Evolutionary conservation across 2,113 vertebrate genomes (phyloP), one percentile per base, ranked within the genome.

Genomic region (Seriola quinqueradiata): DNA sequence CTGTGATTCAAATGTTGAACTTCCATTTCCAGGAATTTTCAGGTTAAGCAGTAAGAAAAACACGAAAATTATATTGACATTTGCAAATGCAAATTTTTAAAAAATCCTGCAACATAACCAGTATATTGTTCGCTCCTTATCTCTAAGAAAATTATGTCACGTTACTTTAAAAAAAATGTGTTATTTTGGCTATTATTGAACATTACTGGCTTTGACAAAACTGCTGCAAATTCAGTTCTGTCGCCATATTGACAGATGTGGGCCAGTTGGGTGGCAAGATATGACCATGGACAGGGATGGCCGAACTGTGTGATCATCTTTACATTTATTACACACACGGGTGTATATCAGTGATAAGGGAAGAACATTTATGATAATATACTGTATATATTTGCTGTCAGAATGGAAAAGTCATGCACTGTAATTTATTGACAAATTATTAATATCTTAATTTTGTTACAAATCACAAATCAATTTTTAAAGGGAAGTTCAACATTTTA

Each of bases 1-100:
- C 57, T 73, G 25, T 60, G 28, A 82, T 79, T 85, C 42, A 0
- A 34, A 8, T 36, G 42, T 32, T 64, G 13, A 8, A 8, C 32
- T 28, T 48, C 19, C 28, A 44, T 16, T 46, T 61, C 25, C 34
- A 42, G 38, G 38, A 38, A 38, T 8, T 42, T 42, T 1, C 8
- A 42, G 40, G 40, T 38, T 38, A 5, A 38, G 38, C 8, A 11
- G 3, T 32, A 36, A 23, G 40, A 42, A 42, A 72, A 66, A 36
- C 25, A 4, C 17, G 1, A 34, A 64, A 64, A 34, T 55, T 0
- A 10, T 28, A 40, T 6, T 38, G 55, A 17, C 28, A 44, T 67
- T 52, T 71, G 44, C 16, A 36, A 36, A 38, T 3, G 1, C 1
- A 16, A 48, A 46, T 34, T 21, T 2, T 46, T 28, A 42, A 21